Conservation (phyloP, 2,797 vertebrate genomes). For the Kryptopterus vitreolus region DNA sequence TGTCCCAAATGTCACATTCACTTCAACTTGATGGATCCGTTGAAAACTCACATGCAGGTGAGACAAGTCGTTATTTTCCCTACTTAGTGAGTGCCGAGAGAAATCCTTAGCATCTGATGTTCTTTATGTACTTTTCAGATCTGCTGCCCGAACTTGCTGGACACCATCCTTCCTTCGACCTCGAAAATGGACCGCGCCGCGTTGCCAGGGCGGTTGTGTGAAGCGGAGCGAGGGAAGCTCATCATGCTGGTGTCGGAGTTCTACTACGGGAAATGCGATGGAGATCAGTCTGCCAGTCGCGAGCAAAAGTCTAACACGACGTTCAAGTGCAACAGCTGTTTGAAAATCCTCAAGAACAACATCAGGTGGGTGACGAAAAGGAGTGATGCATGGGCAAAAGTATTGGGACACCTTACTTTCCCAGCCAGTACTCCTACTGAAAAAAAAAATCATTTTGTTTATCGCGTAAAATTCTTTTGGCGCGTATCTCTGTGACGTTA, state of each 20-base stretch:
- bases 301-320: constrained; percentile 85
- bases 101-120: neutral
- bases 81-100: no score
- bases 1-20: constrained; percentile 89
- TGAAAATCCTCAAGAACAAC: constrained; percentile 97
- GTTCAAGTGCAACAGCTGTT: constrained; percentile 96
- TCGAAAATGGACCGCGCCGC: constrained; percentile 65
- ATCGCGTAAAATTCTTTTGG: no score
- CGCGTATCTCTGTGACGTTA: no score
- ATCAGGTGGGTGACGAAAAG: constrained; percentile 90
- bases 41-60: constrained; percentile 89
- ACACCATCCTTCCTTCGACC: constrained; percentile 65
- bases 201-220: constrained; percentile 57
- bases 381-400: no score
- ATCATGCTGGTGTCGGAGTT: constrained; percentile 98
- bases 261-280: constrained; percentile 91
- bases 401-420: no score
- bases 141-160: constrained; percentile 79
- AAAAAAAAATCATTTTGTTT: no score
- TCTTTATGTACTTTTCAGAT: constrained; percentile 66
- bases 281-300: constrained; percentile 74
- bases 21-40: constrained; percentile 80
- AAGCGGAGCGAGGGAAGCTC: constrained; percentile 84
- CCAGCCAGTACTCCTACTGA: no score
- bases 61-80: constrained; percentile 45